phyloP scores from a whole-genome alignment of 30 jellyfish, hydroid and myxozoan genomes.

The Cassiopea andromeda region DNA sequence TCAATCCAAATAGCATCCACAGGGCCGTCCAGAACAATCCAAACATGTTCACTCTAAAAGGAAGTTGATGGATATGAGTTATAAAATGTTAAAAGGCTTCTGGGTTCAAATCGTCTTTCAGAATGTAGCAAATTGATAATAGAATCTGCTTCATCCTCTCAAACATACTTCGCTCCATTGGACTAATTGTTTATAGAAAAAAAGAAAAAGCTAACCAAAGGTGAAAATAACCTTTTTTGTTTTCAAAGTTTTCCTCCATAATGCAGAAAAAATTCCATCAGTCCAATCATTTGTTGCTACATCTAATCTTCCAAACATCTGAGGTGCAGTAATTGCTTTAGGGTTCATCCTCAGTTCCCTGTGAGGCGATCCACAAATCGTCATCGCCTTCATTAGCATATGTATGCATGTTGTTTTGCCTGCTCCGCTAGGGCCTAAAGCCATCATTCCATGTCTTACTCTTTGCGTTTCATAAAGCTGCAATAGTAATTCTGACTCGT shows the following conservation, averaged over 20 bases:
- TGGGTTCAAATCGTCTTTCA: no score
- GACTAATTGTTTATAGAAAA: background rate
- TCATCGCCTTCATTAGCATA: conserved; percentile 88
- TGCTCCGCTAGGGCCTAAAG: conserved; percentile 94
- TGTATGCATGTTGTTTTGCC: conserved; percentile 90
- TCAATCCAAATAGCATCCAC: conserved; percentile 97
- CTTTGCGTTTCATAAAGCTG: conserved; percentile 93
- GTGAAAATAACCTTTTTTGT: conserved; percentile 68
- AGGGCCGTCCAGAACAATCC: conserved; percentile 97
- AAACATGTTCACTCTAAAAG: conserved; percentile 73
- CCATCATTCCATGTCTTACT: conserved; percentile 97
- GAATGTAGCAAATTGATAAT: no score
- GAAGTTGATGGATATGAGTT: background rate
- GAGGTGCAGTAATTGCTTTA: conserved; percentile 98
- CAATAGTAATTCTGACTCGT: background rate
- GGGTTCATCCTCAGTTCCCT: conserved; percentile 94
- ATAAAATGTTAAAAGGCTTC: background rate
- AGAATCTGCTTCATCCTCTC: no score
- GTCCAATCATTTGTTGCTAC: conserved; percentile 97
- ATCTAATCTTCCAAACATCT: conserved; percentile 93
- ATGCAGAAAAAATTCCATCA: conserved; percentile 91
- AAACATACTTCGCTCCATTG: no score
- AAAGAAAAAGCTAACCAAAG: background rate
- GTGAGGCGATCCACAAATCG: conserved; percentile 86
- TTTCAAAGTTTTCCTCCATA: conserved; percentile 91